Conservation (phyloP, 2,113 vertebrate genomes). For the Poeciliopsis turrubarensis region DNA sequence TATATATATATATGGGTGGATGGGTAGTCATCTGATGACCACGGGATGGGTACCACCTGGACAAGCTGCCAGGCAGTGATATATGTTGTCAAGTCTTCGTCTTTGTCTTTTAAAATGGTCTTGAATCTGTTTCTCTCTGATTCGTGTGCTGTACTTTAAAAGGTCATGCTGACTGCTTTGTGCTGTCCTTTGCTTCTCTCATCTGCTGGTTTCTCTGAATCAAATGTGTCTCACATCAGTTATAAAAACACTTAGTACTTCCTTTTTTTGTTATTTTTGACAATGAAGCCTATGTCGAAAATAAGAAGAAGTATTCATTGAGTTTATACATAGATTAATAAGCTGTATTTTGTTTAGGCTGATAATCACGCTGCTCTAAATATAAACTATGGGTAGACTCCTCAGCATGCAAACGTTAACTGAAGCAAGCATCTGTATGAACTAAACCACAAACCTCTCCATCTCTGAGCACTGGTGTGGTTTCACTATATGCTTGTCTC, state of each 20-base stretch:
- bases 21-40: no score
- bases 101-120: not conserved
- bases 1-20: no score
- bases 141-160: not conserved
- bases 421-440: constrained; percentile 40
- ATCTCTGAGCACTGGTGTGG: constrained; percentile 26
- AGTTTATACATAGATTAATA: constrained; percentile 14
- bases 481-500: constrained; percentile 22
- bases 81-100: not conserved
- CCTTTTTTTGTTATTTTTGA: not conserved
- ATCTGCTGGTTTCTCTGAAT: not conserved
- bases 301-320: not conserved
- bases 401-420: constrained; percentile 14
- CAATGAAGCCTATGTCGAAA: not conserved
- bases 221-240: not conserved
- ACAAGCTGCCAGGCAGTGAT: no score
- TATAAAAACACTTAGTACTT: not conserved
- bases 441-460: constrained; percentile 26
- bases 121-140: not conserved
- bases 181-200: not conserved
- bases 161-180: not conserved
- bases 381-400: constrained; percentile 20
- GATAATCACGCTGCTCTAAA: constrained; percentile 25
- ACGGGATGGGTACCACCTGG: no score
- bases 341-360: constrained; percentile 10